Conservation (phyloP, 2,113 vertebrate genomes). For the Nettapus auritus region DNA sequence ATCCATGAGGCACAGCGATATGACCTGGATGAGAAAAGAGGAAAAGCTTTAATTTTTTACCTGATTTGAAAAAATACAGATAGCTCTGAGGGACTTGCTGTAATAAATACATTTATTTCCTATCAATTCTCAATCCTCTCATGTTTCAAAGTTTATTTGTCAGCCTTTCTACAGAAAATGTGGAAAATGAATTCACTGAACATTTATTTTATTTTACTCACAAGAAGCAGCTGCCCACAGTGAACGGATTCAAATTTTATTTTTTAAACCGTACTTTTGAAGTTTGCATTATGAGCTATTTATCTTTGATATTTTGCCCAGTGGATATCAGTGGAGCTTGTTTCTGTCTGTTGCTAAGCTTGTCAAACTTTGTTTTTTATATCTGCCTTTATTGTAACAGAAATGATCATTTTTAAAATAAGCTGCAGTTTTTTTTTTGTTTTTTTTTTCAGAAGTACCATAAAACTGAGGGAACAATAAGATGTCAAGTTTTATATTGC, state of each 20-base stretch:
- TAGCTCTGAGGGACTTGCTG: not conserved
- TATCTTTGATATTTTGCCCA: conserved; percentile 79
- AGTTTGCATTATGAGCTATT: conserved; percentile 67
- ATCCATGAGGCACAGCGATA: not conserved
- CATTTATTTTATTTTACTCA: conserved; percentile 57
- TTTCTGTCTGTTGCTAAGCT: conserved; percentile 65
- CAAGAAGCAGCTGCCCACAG: conserved; percentile 68
- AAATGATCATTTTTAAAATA: conserved; percentile 74
- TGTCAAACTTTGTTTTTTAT: conserved; percentile 76
- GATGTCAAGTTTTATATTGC: conserved; percentile 80
- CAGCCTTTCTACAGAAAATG: conserved; percentile 51
- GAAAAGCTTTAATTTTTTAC: conserved; percentile 38
- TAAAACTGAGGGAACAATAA: conserved; percentile 79
- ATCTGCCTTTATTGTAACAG: conserved; percentile 69
- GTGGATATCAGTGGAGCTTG: conserved; percentile 64
- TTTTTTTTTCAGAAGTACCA: conserved; percentile 73
- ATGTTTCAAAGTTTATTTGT: conserved; percentile 50
- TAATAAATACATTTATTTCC: conserved; percentile 45
- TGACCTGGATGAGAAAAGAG: not conserved
- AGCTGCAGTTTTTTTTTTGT: conserved; percentile 67
- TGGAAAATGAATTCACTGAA: conserved; percentile 59
- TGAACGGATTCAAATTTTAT: conserved; percentile 59
- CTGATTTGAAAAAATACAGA: conserved; percentile 44
- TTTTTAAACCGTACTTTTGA: conserved; percentile 73
- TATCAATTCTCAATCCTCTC: conserved; percentile 24